These are phyloP conservation scores for Atta cephalotes DNA, from an alignment of 1,140 invertebrate genomes.

Conservation along the genomic window DNA sequence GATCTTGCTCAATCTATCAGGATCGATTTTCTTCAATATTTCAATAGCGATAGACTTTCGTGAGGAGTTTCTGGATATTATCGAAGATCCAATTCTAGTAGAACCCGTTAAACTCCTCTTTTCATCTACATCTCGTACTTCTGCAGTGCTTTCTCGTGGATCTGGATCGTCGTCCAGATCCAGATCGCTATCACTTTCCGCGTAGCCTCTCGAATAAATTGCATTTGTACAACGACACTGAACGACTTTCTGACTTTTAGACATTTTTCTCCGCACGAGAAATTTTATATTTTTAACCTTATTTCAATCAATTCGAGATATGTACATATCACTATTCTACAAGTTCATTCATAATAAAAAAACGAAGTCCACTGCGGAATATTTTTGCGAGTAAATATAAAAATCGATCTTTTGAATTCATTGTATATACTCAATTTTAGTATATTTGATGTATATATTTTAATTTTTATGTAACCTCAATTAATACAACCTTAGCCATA, in stretches of 20 bases:
- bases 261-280: constrained; percentile 28
- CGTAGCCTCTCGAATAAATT: neutral
- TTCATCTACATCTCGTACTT: neutral
- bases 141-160: neutral
- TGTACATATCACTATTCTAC: neutral
- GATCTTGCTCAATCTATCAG: constrained; percentile 2
- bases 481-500: too few relatives aligned
- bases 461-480: too few relatives aligned
- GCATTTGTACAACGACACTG: constrained; percentile 12
- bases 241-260: neutral
- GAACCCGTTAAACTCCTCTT: neutral
- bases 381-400: neutral
- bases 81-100: neutral
- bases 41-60: neutral
- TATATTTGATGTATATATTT: neutral
- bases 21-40: neutral
- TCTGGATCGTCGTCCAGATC: neutral
- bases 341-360: constrained; percentile 22
- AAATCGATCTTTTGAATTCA: neutral
- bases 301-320: neutral
- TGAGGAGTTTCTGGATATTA: neutral
- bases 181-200: constrained; percentile 4
- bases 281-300: constrained; percentile 43
- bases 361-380: constrained; percentile 10
- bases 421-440: neutral